Conservation (phyloP, 2,797 vertebrate genomes). For the Eremophila alpestris region DNA sequence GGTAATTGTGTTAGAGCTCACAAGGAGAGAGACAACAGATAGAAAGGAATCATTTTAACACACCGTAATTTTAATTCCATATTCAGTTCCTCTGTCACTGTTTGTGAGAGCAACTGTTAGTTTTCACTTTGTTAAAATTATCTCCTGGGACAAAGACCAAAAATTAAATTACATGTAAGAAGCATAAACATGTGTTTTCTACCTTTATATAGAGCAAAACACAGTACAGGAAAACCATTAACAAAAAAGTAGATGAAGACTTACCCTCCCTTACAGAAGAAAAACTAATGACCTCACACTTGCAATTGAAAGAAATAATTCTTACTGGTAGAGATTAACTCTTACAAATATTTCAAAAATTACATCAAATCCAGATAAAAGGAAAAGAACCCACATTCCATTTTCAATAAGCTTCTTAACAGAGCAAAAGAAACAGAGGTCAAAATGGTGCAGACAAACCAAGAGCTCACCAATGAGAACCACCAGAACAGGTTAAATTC, state of each 20-base stretch:
- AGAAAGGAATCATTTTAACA: neutral
- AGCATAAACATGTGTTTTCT: neutral
- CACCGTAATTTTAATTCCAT: neutral
- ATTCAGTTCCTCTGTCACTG: neutral
- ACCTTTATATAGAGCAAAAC: neutral
- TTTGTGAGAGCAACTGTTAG: neutral
- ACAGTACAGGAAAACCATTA: neutral
- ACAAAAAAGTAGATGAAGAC: neutral
- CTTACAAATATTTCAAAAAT: neutral
- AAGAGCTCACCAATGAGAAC: neutral
- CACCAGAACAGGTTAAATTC: conserved; percentile 49
- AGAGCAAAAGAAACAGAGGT: neutral
- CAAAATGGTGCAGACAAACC: neutral
- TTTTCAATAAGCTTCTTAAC: conserved; percentile 14
- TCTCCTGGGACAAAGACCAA: neutral
- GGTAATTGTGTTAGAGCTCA: neutral
- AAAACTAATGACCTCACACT: neutral
- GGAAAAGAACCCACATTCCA: neutral
- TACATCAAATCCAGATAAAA: neutral
- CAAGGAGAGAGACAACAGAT: neutral
- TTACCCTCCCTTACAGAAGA: neutral
- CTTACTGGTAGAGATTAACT: neutral
- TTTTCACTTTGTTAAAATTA: neutral
- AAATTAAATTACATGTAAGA: neutral
- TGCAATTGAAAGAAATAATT: neutral